Evolutionary conservation across 1,140 invertebrate species (phyloP).

Genomic region (Papilio machaon): DNA sequence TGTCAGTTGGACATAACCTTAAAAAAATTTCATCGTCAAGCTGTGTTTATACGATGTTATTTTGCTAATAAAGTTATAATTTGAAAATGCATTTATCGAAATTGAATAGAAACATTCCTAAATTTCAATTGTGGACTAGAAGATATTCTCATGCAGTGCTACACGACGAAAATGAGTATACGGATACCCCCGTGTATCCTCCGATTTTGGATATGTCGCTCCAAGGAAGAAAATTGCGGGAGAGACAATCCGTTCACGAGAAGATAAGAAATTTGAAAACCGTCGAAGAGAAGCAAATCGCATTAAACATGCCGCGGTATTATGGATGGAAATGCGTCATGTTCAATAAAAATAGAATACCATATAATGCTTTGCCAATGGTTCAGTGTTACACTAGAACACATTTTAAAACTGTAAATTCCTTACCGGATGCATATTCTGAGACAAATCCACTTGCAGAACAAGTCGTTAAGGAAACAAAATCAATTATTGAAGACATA

Average conservation of each 20-base stretch:
- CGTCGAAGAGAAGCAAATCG: conserved; percentile 91
- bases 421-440: conserved; percentile 83
- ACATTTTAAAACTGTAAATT: conserved; percentile 79
- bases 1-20: neutral
- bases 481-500: conserved; percentile 83
- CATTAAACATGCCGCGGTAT: conserved; percentile 90
- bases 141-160: conserved; percentile 57
- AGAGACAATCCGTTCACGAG: conserved; percentile 79
- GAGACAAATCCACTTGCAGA: conserved; percentile 75
- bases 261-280: conserved; percentile 85
- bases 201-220: conserved; percentile 83
- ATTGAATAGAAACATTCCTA: conserved; percentile 59
- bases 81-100: conserved; percentile 61
- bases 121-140: conserved; percentile 53
- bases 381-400: conserved; percentile 89
- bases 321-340: conserved; percentile 88
- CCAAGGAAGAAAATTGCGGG: conserved; percentile 68
- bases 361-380: conserved; percentile 86
- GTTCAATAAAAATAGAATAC: conserved; percentile 83
- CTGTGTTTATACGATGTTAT: conserved; percentile 22
- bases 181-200: conserved; percentile 83
- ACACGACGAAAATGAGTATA: conserved; percentile 68
- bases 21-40: neutral
- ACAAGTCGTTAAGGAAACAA: conserved; percentile 77
- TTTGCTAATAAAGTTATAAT: neutral